These are phyloP conservation scores for Podargus strigoides DNA, from an alignment of 2,797 vertebrate species.

Conservation along the genomic window DNA sequence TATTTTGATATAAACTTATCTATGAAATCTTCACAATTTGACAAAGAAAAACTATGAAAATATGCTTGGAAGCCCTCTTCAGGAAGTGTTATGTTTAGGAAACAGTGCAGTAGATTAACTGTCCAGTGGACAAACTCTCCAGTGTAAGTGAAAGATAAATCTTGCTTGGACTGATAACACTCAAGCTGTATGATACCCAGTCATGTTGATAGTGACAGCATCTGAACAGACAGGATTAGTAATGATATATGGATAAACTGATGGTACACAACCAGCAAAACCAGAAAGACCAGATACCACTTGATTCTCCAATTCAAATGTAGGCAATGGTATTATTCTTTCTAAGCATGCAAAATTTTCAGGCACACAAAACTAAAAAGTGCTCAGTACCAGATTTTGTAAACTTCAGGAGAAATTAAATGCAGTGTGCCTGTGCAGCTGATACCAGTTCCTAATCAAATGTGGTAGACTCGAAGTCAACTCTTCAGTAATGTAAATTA, in stretches of 20 bases:
- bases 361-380: neutral
- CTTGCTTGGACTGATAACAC: neutral
- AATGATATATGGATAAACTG: neutral
- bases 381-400: neutral
- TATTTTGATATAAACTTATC: neutral
- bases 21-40: neutral
- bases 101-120: neutral
- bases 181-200: neutral
- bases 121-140: neutral
- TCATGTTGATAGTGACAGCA: neutral
- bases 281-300: neutral
- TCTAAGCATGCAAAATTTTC: neutral
- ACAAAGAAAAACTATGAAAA: neutral
- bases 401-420: constrained; percentile 8
- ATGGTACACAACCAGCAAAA: neutral
- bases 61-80: neutral
- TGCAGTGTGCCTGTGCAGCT: neutral
- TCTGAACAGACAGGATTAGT: neutral
- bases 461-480: constrained; percentile 44
- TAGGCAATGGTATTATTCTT: neutral
- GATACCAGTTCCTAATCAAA: constrained; percentile 52
- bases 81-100: neutral
- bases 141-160: neutral
- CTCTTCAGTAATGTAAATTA: constrained; percentile 65
- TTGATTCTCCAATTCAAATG: neutral